phyloP scores from a whole-genome alignment of 2,888 invertebrate genomes.

The Timema podura region DNA sequence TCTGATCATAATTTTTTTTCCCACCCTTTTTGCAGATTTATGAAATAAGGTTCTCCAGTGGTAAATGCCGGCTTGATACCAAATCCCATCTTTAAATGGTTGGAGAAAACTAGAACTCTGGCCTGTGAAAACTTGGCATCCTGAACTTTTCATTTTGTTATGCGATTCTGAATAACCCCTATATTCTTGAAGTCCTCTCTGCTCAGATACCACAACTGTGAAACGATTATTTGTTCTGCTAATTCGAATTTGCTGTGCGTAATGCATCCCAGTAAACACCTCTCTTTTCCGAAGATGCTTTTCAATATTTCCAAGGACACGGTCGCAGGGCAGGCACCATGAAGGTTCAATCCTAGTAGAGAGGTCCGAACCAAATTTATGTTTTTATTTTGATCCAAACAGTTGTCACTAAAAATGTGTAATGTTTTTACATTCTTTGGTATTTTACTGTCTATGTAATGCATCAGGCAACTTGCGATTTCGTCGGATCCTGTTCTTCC shows the following conservation, averaged over 20 bases:
- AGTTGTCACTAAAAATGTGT: background rate
- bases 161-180: background rate
- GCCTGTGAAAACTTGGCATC: background rate
- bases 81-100: background rate
- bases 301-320: background rate
- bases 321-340: constrained; percentile 7
- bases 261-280: no score
- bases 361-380: background rate
- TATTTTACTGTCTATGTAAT: no score
- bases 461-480: no score
- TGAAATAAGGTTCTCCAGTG: no score
- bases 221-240: constrained; percentile 5
- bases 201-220: background rate
- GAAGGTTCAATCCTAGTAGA: background rate
- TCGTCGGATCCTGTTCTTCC: background rate
- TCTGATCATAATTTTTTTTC: no score
- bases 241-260: background rate
- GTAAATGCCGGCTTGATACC: no score
- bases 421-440: no score
- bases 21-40: no score
- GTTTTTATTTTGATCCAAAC: background rate
- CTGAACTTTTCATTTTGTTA: background rate
- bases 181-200: background rate
- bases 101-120: background rate
- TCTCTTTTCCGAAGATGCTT: background rate